phyloP scores from a whole-genome alignment of 2,797 vertebrate genomes.

The Chelidonichthys spinosus region DNA sequence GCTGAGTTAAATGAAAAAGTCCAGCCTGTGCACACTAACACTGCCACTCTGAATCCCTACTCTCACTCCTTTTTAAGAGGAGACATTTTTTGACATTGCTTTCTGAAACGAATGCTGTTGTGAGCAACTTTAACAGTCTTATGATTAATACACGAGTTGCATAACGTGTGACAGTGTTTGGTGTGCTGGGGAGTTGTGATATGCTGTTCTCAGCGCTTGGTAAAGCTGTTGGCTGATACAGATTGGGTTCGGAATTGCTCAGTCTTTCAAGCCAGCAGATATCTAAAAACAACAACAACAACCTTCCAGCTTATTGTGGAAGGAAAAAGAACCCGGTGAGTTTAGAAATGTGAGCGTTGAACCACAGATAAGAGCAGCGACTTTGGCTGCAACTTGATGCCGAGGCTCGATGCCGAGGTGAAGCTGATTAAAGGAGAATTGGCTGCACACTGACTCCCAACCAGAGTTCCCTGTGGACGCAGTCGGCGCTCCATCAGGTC shows the following conservation, averaged over 20 bases:
- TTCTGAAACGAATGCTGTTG: conserved; percentile 18
- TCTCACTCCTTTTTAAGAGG: neutral
- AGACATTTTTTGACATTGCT: conserved; percentile 19
- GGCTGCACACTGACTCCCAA: neutral
- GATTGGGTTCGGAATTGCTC: conserved; percentile 19
- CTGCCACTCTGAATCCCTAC: neutral
- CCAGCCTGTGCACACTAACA: neutral
- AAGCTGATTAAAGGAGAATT: neutral
- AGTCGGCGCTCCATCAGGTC: neutral
- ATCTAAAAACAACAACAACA: neutral
- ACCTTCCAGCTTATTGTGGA: conserved; percentile 1
- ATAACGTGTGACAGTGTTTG: conserved; percentile 33
- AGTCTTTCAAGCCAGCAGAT: conserved; percentile 18
- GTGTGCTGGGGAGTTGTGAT: conserved; percentile 28
- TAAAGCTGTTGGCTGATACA: conserved; percentile 6
- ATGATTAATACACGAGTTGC: conserved; percentile 44
- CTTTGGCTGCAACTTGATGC: neutral
- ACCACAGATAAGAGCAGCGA: neutral
- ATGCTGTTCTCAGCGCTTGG: conserved; percentile 11
- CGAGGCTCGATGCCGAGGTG: neutral
- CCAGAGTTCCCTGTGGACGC: neutral
- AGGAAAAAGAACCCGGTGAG: neutral
- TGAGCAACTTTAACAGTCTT: conserved; percentile 25
- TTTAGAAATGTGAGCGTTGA: neutral
- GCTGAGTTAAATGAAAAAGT: conserved; percentile 31